A percentile compares a stretch with the other conserved stretches of the same genome.
Evolutionary conservation across 1,140 invertebrate species (phyloP).

Genomic region (Dolichoris vasculosae): DNA sequence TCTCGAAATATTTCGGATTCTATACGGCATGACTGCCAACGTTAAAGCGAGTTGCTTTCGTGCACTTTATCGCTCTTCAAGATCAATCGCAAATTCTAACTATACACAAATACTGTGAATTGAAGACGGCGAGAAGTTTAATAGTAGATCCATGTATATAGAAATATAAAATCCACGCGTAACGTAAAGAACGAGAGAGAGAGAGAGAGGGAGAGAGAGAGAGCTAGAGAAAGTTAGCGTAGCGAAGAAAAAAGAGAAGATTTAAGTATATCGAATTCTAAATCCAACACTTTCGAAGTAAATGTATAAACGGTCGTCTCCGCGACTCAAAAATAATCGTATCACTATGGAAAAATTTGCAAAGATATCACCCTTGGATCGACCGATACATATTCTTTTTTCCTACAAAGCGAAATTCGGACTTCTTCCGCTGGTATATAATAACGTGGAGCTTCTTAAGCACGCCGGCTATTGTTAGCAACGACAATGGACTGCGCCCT

Average conservation of each 20-base stretch:
- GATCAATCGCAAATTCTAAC: conserved; percentile 38
- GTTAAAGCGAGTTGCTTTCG: conserved; percentile 9
- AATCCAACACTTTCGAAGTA: no score
- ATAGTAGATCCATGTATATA: neutral
- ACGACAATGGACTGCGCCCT: conserved; percentile 29
- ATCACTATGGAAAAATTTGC: neutral
- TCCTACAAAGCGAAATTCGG: neutral
- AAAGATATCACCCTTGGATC: neutral
- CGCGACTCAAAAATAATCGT: neutral
- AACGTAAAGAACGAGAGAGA: neutral
- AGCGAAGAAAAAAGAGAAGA: no score
- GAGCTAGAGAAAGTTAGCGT: no score
- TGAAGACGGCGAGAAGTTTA: neutral
- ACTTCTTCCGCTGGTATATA: neutral
- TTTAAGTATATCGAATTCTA: no score
- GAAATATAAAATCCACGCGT: neutral
- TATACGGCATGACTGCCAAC: neutral
- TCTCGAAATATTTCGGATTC: conserved; percentile 35
- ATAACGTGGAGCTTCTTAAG: neutral
- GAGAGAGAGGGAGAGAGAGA: neutral
- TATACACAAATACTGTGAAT: conserved; percentile 11
- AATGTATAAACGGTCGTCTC: neutral
- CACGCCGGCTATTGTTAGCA: conserved; percentile 23
- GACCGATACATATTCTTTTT: neutral
- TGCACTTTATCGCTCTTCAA: conserved; percentile 25